A percentile compares a stretch with the other conserved stretches of the same genome.
phyloP scores from a whole-genome alignment of 2,888 invertebrate species.

The Eudemis profundana region DNA sequence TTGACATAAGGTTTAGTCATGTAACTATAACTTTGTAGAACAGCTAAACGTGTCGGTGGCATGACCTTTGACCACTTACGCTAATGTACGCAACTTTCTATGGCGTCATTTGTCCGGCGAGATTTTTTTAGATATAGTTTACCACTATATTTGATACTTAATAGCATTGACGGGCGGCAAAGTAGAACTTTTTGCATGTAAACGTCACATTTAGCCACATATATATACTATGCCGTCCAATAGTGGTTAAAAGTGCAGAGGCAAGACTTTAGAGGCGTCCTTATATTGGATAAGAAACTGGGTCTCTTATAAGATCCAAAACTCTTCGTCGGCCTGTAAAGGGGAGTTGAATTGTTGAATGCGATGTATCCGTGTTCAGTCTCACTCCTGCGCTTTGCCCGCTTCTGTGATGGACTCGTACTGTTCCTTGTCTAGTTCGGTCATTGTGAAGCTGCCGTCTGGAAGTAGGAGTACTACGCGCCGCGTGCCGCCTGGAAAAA shows the following conservation, averaged over 20 bases:
- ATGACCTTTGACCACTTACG: background rate
- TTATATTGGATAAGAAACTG: background rate
- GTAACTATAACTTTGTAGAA: too few relatives aligned
- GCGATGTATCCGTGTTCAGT: conserved; percentile 15
- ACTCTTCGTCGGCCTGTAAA: background rate
- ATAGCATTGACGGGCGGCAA: too few relatives aligned
- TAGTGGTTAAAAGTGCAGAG: too few relatives aligned
- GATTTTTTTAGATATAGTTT: too few relatives aligned
- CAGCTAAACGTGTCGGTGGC: background rate
- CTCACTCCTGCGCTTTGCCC: conserved; percentile 83
- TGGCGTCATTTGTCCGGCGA: background rate
- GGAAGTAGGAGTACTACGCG: conserved; percentile 93
- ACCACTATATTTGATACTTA: too few relatives aligned
- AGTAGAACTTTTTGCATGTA: too few relatives aligned
- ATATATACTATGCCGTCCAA: too few relatives aligned
- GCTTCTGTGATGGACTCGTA: conserved; percentile 88
- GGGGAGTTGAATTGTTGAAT: background rate
- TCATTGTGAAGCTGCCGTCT: conserved; percentile 94
- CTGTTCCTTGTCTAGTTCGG: conserved; percentile 94
- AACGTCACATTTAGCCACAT: too few relatives aligned
- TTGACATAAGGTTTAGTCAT: too few relatives aligned
- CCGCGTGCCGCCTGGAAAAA: conserved; percentile 89
- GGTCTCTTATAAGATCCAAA: too few relatives aligned
- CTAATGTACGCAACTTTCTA: background rate
- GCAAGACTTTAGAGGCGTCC: background rate